These are phyloP conservation scores for Corythornis vintsioides DNA, from an alignment of 2,113 vertebrate species.

Conservation along the genomic window DNA sequence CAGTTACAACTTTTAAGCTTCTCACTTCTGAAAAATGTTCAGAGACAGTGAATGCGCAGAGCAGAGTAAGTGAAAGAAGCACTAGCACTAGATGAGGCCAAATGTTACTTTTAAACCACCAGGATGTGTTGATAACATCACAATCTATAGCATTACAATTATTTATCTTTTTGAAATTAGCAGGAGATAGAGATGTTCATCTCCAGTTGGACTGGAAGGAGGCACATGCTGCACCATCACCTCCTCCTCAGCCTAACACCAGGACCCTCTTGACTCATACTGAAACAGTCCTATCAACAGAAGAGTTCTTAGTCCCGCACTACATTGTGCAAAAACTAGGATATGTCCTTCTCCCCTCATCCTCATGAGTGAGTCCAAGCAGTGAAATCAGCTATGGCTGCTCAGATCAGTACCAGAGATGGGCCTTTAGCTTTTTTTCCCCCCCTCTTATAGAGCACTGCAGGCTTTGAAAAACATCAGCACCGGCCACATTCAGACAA, in stretches of 20 bases:
- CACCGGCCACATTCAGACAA: not conserved
- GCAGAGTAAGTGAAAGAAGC: not conserved
- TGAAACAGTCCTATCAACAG: not conserved
- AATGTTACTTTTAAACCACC: not conserved
- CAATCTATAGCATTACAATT: not conserved
- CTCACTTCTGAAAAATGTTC: not conserved
- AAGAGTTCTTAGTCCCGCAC: not conserved
- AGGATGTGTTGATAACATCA: not conserved
- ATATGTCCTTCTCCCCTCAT: not conserved
- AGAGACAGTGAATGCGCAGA: not conserved
- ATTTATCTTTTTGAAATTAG: not conserved
- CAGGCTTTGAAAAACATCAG: not conserved
- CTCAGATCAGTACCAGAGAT: not conserved
- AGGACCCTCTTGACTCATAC: not conserved
- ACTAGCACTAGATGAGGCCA: not conserved
- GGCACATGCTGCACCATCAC: not conserved
- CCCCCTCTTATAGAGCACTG: not conserved
- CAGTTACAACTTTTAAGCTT: conserved; percentile 24
- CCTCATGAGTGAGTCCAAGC: not conserved
- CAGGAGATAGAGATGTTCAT: not conserved
- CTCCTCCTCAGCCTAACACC: not conserved
- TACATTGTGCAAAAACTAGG: not conserved
- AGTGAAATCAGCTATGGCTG: not conserved
- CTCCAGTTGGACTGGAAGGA: not conserved
- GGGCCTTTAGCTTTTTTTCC: not conserved